phyloP scores from a whole-genome alignment of 2,888 invertebrate genomes.

The Amorpha juglandis region DNA sequence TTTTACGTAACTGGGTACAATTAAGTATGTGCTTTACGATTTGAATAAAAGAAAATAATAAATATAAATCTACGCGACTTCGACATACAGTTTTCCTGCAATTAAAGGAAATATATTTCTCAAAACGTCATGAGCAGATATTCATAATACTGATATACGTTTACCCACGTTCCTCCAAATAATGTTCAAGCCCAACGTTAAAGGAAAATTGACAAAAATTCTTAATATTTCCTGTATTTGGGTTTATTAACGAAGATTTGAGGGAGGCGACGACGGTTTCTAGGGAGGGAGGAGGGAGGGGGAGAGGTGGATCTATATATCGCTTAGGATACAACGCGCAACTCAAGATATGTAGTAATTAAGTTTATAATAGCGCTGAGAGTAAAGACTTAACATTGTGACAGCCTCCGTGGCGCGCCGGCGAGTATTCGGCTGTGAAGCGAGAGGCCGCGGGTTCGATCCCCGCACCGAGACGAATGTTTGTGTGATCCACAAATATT shows the following conservation, averaged over 20 bases:
- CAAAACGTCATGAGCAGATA: not conserved
- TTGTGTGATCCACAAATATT: no score
- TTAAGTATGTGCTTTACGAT: no score
- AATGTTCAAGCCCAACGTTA: not conserved
- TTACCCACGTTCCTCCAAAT: not conserved
- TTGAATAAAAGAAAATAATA: no score
- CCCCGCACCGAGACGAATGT: no score
- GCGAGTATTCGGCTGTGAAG: no score
- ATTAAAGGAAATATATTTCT: no score
- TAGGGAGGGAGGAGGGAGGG: not conserved
- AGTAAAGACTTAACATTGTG: no score
- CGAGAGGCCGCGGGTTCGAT: no score
- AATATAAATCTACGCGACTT: no score
- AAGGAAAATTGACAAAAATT: not conserved
- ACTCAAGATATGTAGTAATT: slow-evolving; percentile 32
- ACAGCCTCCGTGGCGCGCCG: no score
- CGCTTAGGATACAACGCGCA: slow-evolving; percentile 29
- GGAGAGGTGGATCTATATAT: not conserved
- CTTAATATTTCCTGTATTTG: slow-evolving; percentile 1
- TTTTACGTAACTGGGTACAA: no score
- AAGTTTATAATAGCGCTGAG: slow-evolving; percentile 20
- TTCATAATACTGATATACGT: not conserved
- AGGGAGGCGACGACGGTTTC: not conserved
- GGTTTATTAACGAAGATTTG: slow-evolving; percentile 1
- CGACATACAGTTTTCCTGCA: no score